These are phyloP conservation scores for Lepidocyrtoides sp. DNA, from an alignment of 2,888 invertebrate species.

Conservation along the genomic window DNA sequence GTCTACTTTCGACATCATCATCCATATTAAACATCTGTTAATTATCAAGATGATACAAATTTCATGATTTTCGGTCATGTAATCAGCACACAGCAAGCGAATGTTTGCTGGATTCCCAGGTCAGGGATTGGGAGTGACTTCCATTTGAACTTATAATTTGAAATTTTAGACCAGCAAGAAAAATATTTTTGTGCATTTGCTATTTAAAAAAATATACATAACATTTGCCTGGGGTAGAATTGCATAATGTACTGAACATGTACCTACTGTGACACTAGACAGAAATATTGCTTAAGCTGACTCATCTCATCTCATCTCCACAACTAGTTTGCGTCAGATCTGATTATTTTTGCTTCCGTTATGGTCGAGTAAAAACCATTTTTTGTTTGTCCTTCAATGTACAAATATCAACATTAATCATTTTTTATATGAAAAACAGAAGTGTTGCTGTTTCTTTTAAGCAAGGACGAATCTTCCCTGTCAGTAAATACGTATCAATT, in stretches of 20 bases:
- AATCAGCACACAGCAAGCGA: not conserved
- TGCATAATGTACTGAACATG: not conserved
- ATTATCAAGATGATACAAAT: conserved; percentile 22
- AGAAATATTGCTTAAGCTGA: not conserved
- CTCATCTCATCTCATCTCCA: not conserved
- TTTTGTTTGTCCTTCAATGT: conserved; percentile 29
- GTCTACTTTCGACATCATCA: not conserved
- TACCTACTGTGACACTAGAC: too few species aligned
- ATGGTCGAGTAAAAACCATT: not conserved
- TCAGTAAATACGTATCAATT: not conserved
- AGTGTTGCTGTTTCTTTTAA: not conserved
- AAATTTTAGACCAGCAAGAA: not conserved
- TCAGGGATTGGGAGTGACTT: conserved; percentile 26
- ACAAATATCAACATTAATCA: conserved; percentile 25
- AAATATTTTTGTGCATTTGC: not conserved
- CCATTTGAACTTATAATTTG: not conserved
- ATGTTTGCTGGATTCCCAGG: not conserved
- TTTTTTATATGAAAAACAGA: not conserved
- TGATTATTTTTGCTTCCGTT: not conserved
- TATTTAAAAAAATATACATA: too few species aligned
- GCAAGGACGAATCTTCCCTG: not conserved
- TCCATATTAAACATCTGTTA: conserved; percentile 23
- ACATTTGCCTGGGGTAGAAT: not conserved
- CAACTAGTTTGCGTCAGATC: not conserved
- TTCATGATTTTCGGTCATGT: conserved; percentile 28